Evolutionary conservation across 2,113 vertebrate species (phyloP).

Genomic region (Tetrax tetrax): DNA sequence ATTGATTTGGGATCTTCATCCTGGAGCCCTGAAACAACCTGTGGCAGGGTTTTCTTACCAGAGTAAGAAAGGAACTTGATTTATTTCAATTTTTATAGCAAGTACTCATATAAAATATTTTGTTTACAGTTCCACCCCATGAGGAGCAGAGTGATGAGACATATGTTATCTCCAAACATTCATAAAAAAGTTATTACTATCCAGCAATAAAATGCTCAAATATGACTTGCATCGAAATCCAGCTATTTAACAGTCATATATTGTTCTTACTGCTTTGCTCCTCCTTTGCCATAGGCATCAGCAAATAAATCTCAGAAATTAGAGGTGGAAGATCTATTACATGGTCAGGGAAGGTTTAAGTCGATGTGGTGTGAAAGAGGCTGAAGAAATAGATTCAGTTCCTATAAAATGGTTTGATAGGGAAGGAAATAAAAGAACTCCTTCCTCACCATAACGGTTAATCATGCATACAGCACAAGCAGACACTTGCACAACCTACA

Average conservation of each 20-base stretch:
- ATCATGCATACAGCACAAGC: not conserved
- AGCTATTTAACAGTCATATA: not conserved
- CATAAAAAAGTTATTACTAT: conserved; percentile 48
- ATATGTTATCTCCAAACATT: conserved; percentile 36
- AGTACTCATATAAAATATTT: conserved; percentile 24
- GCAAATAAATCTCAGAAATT: conserved; percentile 17
- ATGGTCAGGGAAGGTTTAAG: not conserved
- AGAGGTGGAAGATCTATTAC: not conserved
- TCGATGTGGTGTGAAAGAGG: not conserved
- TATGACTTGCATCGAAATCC: not conserved
- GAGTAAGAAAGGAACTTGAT: not conserved
- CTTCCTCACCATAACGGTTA: not conserved
- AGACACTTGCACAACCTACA: not conserved
- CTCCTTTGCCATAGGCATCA: not conserved
- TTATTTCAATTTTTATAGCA: conserved; percentile 48
- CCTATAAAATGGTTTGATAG: not conserved
- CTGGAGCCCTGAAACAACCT: not conserved
- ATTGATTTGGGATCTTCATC: not conserved
- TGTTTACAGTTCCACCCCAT: conserved; percentile 9
- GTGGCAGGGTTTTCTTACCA: not conserved
- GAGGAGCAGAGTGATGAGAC: conserved; percentile 4
- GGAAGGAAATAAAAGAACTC: not conserved
- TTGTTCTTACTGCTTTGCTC: not conserved
- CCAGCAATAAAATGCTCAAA: conserved; percentile 8
- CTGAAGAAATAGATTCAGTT: conserved; percentile 2